Evolutionary conservation across 1,140 invertebrate genomes (phyloP).

Genomic region (Drosophila lacertosa): DNA sequence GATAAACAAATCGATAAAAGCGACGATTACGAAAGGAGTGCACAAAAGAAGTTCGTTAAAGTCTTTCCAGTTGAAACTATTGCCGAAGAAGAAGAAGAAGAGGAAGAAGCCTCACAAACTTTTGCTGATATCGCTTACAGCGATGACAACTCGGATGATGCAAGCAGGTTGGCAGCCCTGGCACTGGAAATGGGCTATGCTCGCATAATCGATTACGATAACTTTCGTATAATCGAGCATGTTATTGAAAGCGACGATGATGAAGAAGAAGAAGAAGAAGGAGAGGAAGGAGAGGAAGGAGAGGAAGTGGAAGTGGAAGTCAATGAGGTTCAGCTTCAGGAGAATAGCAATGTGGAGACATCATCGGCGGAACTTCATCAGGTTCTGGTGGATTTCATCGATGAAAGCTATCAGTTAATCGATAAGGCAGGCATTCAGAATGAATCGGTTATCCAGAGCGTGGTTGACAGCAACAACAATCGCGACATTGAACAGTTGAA

Average conservation of each 20-base stretch:
- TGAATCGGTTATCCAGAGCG: background rate
- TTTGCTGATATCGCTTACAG: slow-evolving; percentile 13
- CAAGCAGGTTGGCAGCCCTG: slow-evolving; percentile 48
- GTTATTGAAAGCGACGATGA: slow-evolving; percentile 78
- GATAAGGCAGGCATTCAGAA: slow-evolving; percentile 36
- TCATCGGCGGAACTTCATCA: slow-evolving; percentile 22
- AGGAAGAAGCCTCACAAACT: background rate
- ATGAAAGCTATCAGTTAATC: slow-evolving; percentile 75
- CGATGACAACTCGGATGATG: slow-evolving; percentile 43
- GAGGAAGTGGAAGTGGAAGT: no score
- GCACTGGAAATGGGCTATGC: slow-evolving; percentile 67
- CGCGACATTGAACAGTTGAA: slow-evolving; percentile 12
- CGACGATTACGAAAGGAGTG: slow-evolving; percentile 32
- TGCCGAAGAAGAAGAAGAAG: background rate
- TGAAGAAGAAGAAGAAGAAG: slow-evolving; percentile 9
- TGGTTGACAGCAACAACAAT: slow-evolving; percentile 69
- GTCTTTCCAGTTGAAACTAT: background rate
- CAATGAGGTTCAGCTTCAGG: no score
- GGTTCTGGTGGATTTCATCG: slow-evolving; percentile 74
- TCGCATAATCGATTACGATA: slow-evolving; percentile 78
- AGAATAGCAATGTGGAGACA: slow-evolving; percentile 6
- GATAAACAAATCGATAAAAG: background rate
- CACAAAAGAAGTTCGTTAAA: slow-evolving; percentile 3
- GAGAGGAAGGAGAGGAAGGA: background rate
- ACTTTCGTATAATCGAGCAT: slow-evolving; percentile 77